phyloP scores from a whole-genome alignment of 2,888 invertebrate species.

The Cryptus armator region DNA sequence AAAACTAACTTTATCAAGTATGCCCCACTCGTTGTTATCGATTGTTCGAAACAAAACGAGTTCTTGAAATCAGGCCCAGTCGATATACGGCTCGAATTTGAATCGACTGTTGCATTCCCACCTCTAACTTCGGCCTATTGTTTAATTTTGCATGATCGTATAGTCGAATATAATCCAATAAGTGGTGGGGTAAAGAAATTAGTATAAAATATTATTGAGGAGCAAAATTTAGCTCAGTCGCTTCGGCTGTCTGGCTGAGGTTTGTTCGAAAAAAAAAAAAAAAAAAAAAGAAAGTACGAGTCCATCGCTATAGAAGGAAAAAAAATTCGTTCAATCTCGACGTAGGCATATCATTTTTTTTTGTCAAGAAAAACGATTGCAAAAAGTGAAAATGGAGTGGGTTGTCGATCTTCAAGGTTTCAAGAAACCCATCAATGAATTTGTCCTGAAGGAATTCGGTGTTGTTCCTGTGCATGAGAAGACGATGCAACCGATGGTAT shows the following conservation, averaged over 20 bases:
- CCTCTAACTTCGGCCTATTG: too few relatives aligned
- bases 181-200: constrained; percentile 21
- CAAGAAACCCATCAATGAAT: constrained; percentile 31
- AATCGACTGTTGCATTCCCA: too few relatives aligned
- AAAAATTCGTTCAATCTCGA: too few relatives aligned
- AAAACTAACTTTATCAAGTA: too few relatives aligned
- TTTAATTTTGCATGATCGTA: not conserved
- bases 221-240: not conserved
- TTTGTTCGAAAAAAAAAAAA: not conserved
- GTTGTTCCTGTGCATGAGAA: constrained; percentile 16
- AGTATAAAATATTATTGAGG: not conserved
- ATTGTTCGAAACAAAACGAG: too few relatives aligned
- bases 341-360: too few relatives aligned
- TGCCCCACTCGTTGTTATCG: too few relatives aligned
- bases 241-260: not conserved
- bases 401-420: constrained; percentile 56
- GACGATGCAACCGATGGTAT: not conserved
- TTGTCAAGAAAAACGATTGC: not conserved
- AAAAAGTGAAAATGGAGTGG: not conserved
- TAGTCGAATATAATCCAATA: not conserved
- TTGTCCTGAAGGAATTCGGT: constrained; percentile 53
- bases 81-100: too few relatives aligned
- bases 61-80: too few relatives aligned
- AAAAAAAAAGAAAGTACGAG: too few relatives aligned
- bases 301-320: too few relatives aligned